Evolutionary conservation across 1,140 invertebrate genomes (phyloP), one percentile per base, ranked within the genome.

Genomic region (Drosophila rufa): DNA sequence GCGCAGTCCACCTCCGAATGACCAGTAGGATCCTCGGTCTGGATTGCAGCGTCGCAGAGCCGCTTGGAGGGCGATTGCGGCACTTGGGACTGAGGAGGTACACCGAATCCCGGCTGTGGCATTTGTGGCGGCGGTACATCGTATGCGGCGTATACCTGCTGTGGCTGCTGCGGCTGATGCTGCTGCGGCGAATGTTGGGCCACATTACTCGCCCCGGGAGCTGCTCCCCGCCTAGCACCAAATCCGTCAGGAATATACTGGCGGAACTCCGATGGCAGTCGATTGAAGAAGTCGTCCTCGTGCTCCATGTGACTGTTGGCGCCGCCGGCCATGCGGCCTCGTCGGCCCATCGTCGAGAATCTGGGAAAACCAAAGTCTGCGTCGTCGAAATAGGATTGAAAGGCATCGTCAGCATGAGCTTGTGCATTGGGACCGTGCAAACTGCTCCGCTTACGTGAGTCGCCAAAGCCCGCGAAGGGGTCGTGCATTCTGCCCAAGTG

Each of bases 241-340:
- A 95, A 93, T 91, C 93, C 76, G 80, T 93, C 61, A 9, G 94
- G 94, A 76, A 95, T 94, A 71, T 94, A 94, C 70, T 94, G 94
- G 78, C 94, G 93, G 80, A 95, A 95, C 82, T 95, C 94, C 74
- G 94, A 92, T 43, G 94, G 94, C 79, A 94, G 93, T 75, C 94
- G 93, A 92, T 95, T 94, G 69, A 95, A 95, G 42, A 94, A 95
- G 90, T 90, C 93, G 93, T 80, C 85, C 14, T 92, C 91, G 42
- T 71, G 82, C 15, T 81, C 91, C 70, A 92, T 86, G 47, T 71
- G 80, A 12, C 61, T 77, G 40, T 64, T 82, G 27, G 61, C 70
- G 14, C 57, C 75, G 8, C 70, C 86, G 82, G 94, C 93, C 64
- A 57, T 76, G 12, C 81, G 80, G 1, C 80, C 82, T 2, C 91